A percentile compares a stretch with the other conserved stretches of the same genome.
These are phyloP conservation scores for Willisornis vidua DNA, from an alignment of 2,113 vertebrate genomes.

Conservation along the genomic window DNA sequence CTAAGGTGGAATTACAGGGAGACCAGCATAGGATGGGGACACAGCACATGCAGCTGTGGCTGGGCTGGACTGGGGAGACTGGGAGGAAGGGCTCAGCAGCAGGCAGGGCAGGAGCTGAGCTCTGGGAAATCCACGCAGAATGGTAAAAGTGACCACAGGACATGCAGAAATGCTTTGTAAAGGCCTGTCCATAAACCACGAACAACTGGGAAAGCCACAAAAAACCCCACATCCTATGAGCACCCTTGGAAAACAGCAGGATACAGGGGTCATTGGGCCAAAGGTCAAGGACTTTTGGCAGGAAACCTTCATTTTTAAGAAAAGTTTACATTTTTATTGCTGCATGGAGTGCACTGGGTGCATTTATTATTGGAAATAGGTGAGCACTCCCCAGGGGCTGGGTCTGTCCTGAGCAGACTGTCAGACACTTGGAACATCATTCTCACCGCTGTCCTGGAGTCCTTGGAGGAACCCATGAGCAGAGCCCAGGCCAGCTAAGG, in stretches of 20 bases:
- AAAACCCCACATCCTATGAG: not conserved
- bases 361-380: not conserved
- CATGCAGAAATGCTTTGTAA: rapidly evolving
- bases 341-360: not conserved
- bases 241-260: not conserved
- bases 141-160: not conserved
- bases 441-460: not conserved
- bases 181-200: not conserved
- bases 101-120: not conserved
- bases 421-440: not conserved
- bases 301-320: not conserved
- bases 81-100: not conserved
- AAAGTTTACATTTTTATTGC: not conserved
- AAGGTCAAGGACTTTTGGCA: not conserved
- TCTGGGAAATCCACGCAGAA: not conserved
- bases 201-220: not conserved
- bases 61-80: not conserved
- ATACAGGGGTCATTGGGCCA: not conserved
- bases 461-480: not conserved
- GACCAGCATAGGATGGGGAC: not conserved
- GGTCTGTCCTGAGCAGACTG: not conserved
- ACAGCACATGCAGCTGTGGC: not conserved
- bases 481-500: not conserved
- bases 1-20: not conserved
- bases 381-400: not conserved